phyloP scores from a whole-genome alignment of 1,140 invertebrate species.

The Meloidogyne hapla region DNA sequence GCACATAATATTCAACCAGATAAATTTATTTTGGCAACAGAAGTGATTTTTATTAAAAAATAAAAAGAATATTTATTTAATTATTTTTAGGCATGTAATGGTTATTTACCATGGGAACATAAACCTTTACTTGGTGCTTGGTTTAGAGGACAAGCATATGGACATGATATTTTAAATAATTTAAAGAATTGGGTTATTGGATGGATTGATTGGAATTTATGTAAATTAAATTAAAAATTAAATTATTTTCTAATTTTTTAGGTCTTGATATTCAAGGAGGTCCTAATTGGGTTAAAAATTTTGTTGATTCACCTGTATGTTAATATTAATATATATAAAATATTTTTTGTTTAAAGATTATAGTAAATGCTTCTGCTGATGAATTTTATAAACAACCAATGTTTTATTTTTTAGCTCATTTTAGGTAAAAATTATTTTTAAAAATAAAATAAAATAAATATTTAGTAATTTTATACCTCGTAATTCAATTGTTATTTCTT shows the following conservation, averaged over 20 bases:
- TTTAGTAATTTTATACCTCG: constrained; percentile 39
- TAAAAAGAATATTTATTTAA: not conserved
- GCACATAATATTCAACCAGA: constrained; percentile 71
- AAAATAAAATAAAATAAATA: not conserved
- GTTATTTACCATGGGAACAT: constrained; percentile 31
- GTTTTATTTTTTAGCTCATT: constrained; percentile 80
- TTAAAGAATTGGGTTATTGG: constrained; percentile 39
- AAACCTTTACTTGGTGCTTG: constrained; percentile 39
- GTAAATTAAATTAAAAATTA: constrained; percentile 17
- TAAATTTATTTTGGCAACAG: constrained; percentile 76
- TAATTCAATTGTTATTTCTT: constrained; percentile 30
- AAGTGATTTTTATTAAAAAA: constrained; percentile 69
- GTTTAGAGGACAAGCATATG: constrained; percentile 31
- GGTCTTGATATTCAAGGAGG: constrained; percentile 69
- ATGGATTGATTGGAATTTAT: constrained; percentile 79
- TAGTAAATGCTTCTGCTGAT: constrained; percentile 71
- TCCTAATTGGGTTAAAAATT: constrained; percentile 74
- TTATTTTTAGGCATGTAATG: constrained; percentile 36
- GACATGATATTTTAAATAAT: constrained; percentile 69
- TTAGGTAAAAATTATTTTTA: constrained; percentile 33
- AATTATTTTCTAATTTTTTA: constrained; percentile 6
- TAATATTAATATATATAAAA: not conserved
- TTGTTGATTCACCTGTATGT: constrained; percentile 72
- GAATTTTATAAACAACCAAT: constrained; percentile 86
- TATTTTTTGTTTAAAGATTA: constrained; percentile 68